Conservation (phyloP, 2,888 invertebrate species). For the Abscondita cerata region DNA sequence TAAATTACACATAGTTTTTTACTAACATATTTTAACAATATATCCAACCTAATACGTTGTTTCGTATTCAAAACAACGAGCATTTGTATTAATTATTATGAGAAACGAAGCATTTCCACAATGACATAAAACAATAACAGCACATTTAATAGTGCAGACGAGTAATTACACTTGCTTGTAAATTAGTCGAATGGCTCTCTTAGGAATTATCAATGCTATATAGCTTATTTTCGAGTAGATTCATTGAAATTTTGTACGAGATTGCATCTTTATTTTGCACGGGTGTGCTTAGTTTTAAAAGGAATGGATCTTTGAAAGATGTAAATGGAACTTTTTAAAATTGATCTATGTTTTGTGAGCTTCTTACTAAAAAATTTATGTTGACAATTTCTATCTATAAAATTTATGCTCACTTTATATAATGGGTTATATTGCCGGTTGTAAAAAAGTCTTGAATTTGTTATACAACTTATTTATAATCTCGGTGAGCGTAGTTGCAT, state of each 20-base stretch:
- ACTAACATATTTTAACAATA: not conserved
- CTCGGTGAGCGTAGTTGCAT: too few species aligned
- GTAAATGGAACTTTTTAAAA: too few species aligned
- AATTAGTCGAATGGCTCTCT: slow-evolving; percentile 20
- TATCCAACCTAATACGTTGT: not conserved
- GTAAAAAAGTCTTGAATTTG: too few species aligned
- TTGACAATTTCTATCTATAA: too few species aligned
- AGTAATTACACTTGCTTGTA: slow-evolving; percentile 19
- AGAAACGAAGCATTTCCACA: slow-evolving; percentile 7
- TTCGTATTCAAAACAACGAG: not conserved
- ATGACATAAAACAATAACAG: slow-evolving; percentile 17
- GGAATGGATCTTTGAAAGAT: too few species aligned
- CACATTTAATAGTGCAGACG: slow-evolving; percentile 18
- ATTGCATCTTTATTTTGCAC: slow-evolving; percentile 2
- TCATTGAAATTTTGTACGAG: slow-evolving; percentile 15
- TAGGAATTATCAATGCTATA: slow-evolving; percentile 5
- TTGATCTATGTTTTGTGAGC: too few species aligned
- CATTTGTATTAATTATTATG: slow-evolving; percentile 6
- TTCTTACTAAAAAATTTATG: too few species aligned
- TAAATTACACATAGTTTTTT: not conserved
- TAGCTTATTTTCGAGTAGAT: slow-evolving; percentile 19
- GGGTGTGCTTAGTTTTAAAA: too few species aligned
- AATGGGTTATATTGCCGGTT: too few species aligned
- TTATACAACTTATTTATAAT: too few species aligned
- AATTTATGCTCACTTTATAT: too few species aligned